These are phyloP conservation scores for Caradrina kadenii DNA, from an alignment of 2,888 invertebrate species.

Conservation along the genomic window DNA sequence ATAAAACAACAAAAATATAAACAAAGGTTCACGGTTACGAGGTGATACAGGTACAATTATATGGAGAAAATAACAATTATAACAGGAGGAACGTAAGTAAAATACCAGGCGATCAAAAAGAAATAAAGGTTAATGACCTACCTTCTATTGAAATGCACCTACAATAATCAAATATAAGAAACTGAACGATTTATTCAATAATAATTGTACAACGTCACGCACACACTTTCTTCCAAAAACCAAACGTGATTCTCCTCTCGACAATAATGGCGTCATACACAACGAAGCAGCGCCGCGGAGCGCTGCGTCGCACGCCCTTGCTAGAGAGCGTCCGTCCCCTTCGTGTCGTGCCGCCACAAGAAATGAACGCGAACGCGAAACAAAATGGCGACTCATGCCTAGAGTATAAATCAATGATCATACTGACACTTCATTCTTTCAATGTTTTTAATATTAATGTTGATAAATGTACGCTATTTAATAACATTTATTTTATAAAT, in stretches of 20 bases:
- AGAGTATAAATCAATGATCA: constrained; percentile 34
- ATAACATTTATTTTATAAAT: neutral
- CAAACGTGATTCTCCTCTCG: constrained; percentile 23
- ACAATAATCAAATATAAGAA: constrained; percentile 40
- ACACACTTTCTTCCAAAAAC: constrained; percentile 31
- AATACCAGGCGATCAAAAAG: constrained; percentile 21
- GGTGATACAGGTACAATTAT: neutral
- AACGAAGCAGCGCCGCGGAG: constrained; percentile 2
- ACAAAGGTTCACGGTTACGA: no score
- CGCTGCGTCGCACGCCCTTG: constrained; percentile 16
- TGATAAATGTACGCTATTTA: neutral
- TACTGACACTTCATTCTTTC: constrained; percentile 9
- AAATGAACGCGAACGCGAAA: constrained; percentile 66
- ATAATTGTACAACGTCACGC: constrained; percentile 32
- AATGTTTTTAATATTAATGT: neutral
- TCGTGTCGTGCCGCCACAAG: constrained; percentile 59
- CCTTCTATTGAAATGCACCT: constrained; percentile 56
- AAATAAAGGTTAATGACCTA: constrained; percentile 54
- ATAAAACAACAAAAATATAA: neutral
- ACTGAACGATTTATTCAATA: constrained; percentile 32
- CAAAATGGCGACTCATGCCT: constrained; percentile 74
- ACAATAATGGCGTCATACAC: constrained; percentile 37
- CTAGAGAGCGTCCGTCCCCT: constrained; percentile 63
- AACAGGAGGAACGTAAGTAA: neutral
- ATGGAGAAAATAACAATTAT: neutral